Percentiles rank a stretch among this genome's conserved stretches.
phyloP scores from a whole-genome alignment of 1,140 invertebrate genomes.

The Thaumatotibia leucotreta region DNA sequence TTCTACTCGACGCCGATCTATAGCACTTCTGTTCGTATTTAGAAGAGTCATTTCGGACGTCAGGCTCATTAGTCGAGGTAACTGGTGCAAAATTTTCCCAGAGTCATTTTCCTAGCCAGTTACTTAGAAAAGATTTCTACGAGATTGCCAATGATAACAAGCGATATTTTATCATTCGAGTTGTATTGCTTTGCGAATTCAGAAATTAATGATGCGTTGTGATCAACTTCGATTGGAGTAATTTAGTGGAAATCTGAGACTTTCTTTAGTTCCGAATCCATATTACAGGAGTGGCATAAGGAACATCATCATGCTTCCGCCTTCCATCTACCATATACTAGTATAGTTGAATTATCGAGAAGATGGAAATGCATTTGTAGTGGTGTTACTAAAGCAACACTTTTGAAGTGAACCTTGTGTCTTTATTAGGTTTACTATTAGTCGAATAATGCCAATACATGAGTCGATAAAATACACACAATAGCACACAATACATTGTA shows the following conservation, averaged over 20 bases:
- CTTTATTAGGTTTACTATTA: too few species aligned
- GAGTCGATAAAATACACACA: too few species aligned
- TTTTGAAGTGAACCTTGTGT: too few species aligned
- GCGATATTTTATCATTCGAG: neutral
- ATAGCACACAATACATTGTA: too few species aligned
- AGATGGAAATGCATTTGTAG: too few species aligned
- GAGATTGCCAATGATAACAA: constrained; percentile 1
- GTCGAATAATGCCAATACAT: too few species aligned
- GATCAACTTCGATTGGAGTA: neutral
- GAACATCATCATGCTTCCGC: too few species aligned
- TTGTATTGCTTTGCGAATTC: neutral
- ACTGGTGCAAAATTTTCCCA: constrained; percentile 55
- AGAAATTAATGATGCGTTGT: neutral
- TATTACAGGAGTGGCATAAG: too few species aligned
- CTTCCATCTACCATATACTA: too few species aligned
- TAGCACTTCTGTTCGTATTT: constrained; percentile 42
- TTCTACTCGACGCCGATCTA: constrained; percentile 23
- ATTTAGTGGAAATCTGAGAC: neutral
- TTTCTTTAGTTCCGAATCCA: too few species aligned
- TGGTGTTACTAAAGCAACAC: too few species aligned
- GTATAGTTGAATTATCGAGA: too few species aligned
- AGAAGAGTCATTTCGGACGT: constrained; percentile 56
- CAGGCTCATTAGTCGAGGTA: constrained; percentile 67
- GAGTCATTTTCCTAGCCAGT: constrained; percentile 53
- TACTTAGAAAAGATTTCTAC: constrained; percentile 38